Base-by-base conservation (phyloP, 2,888 invertebrate genomes). In the Spilosoma lubricipeda region DNA sequence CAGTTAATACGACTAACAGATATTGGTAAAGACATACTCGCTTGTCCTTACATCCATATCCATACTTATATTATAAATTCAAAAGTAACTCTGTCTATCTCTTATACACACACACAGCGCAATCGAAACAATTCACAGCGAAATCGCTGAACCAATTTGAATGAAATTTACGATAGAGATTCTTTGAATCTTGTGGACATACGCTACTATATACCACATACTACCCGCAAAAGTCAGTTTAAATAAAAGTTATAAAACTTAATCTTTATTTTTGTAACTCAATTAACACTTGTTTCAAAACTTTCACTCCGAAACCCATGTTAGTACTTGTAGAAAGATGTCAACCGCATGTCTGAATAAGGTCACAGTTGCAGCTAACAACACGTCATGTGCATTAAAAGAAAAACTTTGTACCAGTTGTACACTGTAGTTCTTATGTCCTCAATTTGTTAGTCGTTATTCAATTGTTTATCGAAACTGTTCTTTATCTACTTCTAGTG, bases 291-390 rank as follows among this genome's bases (percentile, higher is more conserved):
- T 2, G 23, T 23, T 11, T 23, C 8, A 30, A 36, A 42, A 56
- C 11, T 11, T 33, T 9, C 42, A 70, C 39, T 45, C 30, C 13
- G 30, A 33, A 70, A 45, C 45, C 45, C 30, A 70, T 63, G 42
- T 63, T 45, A 23, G 18, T 64, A 64, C 39, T 45, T 45, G 30
- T 13, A 70, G 67, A 68, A 74, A 48, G 79, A 63, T 63, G 63
- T 63, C 2, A 63, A 63, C 30, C 63, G 30, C 69, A 64, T 59
- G 72, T 75, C 73, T 65, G 65, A 73, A 82, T 79, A 70, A 79
- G 82, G 74, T 72, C 74, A 72, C 74, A 74, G 74, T 45, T 74
- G 67, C 70, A 67, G 70, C 64, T 74, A 67, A 79, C 81, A 73
- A 74, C 63, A 73, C 70, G 68, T 67, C 71, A 78, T 74, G 23